phyloP scores from a whole-genome alignment of 2,113 vertebrate species.

The Proteles cristata region DNA sequence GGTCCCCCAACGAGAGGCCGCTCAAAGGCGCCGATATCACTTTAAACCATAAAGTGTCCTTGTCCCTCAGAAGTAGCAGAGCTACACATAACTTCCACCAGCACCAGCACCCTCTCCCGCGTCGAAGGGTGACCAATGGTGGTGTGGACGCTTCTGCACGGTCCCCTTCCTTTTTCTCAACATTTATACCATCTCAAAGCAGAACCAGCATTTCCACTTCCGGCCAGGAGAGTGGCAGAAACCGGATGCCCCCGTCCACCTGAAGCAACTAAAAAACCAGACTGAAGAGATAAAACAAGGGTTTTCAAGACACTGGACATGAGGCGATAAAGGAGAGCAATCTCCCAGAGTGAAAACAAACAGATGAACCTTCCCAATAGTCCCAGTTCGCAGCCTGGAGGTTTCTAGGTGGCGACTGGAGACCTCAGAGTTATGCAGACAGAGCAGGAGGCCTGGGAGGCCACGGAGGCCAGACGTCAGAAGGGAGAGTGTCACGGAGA shows the following conservation, averaged over 20 bases:
- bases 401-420: background rate
- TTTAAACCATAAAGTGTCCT: background rate
- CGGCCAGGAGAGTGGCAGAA: background rate
- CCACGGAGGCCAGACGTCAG: background rate
- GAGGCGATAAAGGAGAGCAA: too few relatives aligned
- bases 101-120: background rate
- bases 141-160: accelerated
- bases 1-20: accelerated
- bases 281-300: background rate
- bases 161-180: background rate
- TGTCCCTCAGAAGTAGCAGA: background rate
- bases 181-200: accelerated
- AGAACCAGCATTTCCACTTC: background rate
- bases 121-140: background rate
- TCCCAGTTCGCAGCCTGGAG: background rate
- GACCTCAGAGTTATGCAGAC: background rate
- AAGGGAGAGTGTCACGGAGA: background rate
- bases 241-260: background rate
- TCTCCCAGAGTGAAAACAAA: background rate
- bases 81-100: background rate
- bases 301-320: background rate
- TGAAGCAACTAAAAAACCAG: background rate
- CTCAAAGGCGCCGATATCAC: background rate
- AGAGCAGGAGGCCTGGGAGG: background rate
- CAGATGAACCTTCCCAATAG: accelerated